Evolutionary conservation across 23 tunicate genomes (phyloP), one percentile per base, ranked within the genome.

Genomic region (Trididemnum nubilum): DNA sequence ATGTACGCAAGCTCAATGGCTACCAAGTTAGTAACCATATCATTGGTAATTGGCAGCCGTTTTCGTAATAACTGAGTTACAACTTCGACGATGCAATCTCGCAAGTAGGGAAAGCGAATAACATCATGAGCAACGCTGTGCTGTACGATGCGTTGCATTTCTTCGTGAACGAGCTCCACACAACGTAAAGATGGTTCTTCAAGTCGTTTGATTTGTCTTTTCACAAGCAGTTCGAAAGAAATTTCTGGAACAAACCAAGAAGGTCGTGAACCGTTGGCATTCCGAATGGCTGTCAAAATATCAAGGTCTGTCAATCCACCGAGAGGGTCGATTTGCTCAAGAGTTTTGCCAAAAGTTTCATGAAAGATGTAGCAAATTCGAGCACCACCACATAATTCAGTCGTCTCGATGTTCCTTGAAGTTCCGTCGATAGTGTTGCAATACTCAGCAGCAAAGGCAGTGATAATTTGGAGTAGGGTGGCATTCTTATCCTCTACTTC

Each of bases 131-230:
- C 84, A 36, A 81, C 84, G 24, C 86, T 86, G 75, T 81, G 83
- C 52, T 89, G 96, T n/a, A 95, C 84, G 0, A 95, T 95, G 32
- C 96, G 37, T 71, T 95, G 96, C 72, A 95, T 70, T 34, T 95
- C 99, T 64, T 95, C 99, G 72, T 89, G 95, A 0, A 95, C 99
- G 7, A 95, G 85, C 51, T 87, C 92, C 31, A 95, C 99, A 82
- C 99, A 95, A n/a, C 99, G 78, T 60, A 89, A 66, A 1, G 99
- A 95, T 2, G 99, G 99, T 78, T 95, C 99, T 82, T 95, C 99
- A 32, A 95, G 73, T 77, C 99, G 69, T 39, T 91, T 85, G 66
- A 95, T 95, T 64, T 95, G 99, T 34, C 94, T 73, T 33, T 89
- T 95, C 28, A 95, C 99, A 57, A 95, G 64, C 19, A 89, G 74